A percentile compares a stretch with the other conserved stretches of the same genome.
Conservation (phyloP, 2,888 invertebrate genomes). For the Tubiluchus corallicola region DNA sequence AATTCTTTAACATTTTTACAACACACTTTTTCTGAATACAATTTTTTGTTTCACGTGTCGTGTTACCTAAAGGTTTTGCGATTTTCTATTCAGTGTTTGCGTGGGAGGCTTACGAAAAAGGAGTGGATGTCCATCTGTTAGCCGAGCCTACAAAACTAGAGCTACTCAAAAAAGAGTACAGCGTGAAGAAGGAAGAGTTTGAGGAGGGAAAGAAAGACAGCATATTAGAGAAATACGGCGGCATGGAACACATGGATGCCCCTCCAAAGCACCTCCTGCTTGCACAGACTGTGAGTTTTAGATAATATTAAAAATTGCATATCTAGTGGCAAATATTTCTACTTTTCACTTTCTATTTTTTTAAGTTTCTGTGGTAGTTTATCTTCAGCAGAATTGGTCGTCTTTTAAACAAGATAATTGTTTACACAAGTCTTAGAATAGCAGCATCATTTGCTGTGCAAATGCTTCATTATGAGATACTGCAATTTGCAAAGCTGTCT, state of each 20-base stretch:
- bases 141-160: constrained; percentile 97
- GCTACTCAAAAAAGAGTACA: constrained; percentile 68
- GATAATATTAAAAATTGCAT: constrained; percentile 6
- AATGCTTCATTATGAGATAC: too few relatives aligned
- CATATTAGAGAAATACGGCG: constrained; percentile 82
- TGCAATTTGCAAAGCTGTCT: too few relatives aligned
- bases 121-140: constrained; percentile 80
- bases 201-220: constrained; percentile 61
- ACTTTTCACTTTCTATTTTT: too few relatives aligned
- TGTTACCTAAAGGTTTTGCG: too few relatives aligned
- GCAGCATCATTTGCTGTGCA: too few relatives aligned
- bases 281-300: constrained; percentile 54
- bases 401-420: too few relatives aligned
- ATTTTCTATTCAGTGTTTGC: constrained; percentile 64
- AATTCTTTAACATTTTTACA: too few relatives aligned
- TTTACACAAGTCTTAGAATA: too few relatives aligned
- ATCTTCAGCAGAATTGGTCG: too few relatives aligned
- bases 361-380: too few relatives aligned
- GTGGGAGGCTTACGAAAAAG: constrained; percentile 85
- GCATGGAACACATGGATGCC: constrained; percentile 68
- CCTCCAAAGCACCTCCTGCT: constrained; percentile 72
- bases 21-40: too few relatives aligned
- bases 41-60: too few relatives aligned
- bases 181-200: constrained; percentile 67
- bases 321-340: background rate